Percentiles rank a stretch among this genome's conserved stretches.
These are phyloP conservation scores for Penaeus japonicus DNA, from an alignment of 1,140 invertebrate genomes.

Conservation along the genomic window DNA sequence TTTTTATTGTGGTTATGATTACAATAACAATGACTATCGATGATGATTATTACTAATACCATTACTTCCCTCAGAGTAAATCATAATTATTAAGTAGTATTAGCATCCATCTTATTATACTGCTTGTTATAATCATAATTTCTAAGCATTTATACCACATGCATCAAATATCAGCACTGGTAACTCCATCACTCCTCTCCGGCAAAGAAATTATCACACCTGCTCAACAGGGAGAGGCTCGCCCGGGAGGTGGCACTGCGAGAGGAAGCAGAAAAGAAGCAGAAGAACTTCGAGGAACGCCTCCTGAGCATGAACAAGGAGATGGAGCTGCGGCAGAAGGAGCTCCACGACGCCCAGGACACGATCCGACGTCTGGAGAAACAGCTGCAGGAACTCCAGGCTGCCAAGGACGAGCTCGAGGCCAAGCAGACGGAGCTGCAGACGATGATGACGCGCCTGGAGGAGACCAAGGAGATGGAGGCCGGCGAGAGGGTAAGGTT, in stretches of 20 bases:
- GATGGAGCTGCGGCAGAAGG: constrained; percentile 82
- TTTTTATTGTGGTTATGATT: too few relatives aligned
- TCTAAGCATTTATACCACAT: too few relatives aligned
- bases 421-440: constrained; percentile 82
- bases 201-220: neutral
- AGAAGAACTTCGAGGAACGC: constrained; percentile 91
- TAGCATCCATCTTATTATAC: too few relatives aligned
- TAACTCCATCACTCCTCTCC: neutral
- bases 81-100: too few relatives aligned
- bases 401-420: constrained; percentile 94
- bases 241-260: constrained; percentile 93
- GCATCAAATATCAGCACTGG: too few relatives aligned
- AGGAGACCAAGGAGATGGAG: constrained; percentile 89
- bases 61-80: too few relatives aligned
- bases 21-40: too few relatives aligned
- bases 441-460: constrained; percentile 91
- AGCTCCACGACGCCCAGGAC: constrained; percentile 85
- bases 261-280: constrained; percentile 85
- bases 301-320: constrained; percentile 71
- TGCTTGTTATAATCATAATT: too few relatives aligned
- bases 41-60: too few relatives aligned
- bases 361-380: constrained; percentile 94
- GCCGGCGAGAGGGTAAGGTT: constrained; percentile 87
- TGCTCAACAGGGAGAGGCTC: constrained; percentile 73
- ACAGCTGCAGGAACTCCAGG: constrained; percentile 86